These are phyloP conservation scores for Formica selysi DNA, from an alignment of 1,140 invertebrate genomes.

Conservation along the genomic window DNA sequence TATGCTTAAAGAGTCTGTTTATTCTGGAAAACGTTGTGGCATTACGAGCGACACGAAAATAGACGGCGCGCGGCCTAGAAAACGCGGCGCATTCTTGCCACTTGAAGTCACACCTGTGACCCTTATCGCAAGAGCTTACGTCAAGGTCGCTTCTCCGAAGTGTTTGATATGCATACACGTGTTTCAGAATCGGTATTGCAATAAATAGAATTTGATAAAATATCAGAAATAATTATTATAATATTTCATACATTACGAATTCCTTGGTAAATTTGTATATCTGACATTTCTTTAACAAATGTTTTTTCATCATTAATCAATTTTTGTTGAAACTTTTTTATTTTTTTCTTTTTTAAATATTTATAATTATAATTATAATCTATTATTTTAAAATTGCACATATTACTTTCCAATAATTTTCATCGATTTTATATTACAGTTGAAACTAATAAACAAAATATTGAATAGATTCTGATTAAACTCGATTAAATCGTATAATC, in stretches of 20 bases:
- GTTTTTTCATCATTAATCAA: not conserved
- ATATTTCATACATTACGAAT: not conserved
- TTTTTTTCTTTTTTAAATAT: not conserved
- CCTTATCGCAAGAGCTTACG: not conserved
- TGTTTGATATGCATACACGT: not conserved
- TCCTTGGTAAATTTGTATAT: not conserved
- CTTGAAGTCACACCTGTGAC: slow-evolving; percentile 31
- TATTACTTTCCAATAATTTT: not conserved
- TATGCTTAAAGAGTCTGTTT: slow-evolving; percentile 69
- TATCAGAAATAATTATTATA: not conserved
- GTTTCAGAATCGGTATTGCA: not conserved
- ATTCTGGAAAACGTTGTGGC: slow-evolving; percentile 64
- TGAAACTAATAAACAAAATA: not conserved
- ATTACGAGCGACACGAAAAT: slow-evolving; percentile 43
- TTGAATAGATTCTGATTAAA: not conserved
- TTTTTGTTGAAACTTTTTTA: not conserved
- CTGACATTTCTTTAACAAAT: not conserved
- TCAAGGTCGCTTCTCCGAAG: slow-evolving; percentile 12
- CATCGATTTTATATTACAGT: not conserved
- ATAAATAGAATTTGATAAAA: not conserved
- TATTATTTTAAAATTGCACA: not conserved
- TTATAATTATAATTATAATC: not conserved
- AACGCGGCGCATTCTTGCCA: not conserved
- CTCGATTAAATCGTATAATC: no score
- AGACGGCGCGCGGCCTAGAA: slow-evolving; percentile 10